Percentiles rank a stretch among this genome's conserved stretches.
These are phyloP conservation scores for Embidobia sp. DNA, from an alignment of 2,888 invertebrate genomes.

Conservation along the genomic window DNA sequence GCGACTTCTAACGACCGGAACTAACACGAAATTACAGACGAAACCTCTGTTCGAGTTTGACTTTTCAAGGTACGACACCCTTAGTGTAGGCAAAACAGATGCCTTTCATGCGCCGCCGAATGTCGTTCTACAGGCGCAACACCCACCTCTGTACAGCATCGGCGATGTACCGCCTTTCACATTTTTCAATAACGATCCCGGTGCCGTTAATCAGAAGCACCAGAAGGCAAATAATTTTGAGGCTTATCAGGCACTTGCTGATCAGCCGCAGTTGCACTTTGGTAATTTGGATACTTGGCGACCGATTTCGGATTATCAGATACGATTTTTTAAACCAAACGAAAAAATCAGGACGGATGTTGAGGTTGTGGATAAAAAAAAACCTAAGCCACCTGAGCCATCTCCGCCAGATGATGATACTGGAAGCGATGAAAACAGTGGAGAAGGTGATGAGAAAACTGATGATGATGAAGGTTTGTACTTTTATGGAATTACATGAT, in stretches of 20 bases:
- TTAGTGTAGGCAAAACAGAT: slow-evolving; percentile 45
- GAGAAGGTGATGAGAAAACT: slow-evolving; percentile 40
- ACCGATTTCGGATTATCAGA: not conserved
- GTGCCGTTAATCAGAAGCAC: slow-evolving; percentile 41
- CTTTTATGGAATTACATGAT: not conserved
- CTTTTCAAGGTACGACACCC: slow-evolving; percentile 60
- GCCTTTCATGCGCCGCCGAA: slow-evolving; percentile 64
- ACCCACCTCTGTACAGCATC: slow-evolving; percentile 67
- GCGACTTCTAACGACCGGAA: slow-evolving; percentile 67
- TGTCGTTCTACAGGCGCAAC: slow-evolving; percentile 66
- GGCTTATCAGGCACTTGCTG: slow-evolving; percentile 73
- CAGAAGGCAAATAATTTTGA: slow-evolving; percentile 45
- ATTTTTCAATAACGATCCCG: slow-evolving; percentile 69
- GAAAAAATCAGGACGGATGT: slow-evolving; percentile 75
- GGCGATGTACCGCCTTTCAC: slow-evolving; percentile 68
- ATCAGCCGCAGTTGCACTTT: slow-evolving; percentile 77
- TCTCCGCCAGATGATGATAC: slow-evolving; percentile 66
- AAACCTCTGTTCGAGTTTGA: slow-evolving; percentile 63
- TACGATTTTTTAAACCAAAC: slow-evolving; percentile 62
- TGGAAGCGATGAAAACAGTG: slow-evolving; percentile 60
- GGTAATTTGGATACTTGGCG: slow-evolving; percentile 42
- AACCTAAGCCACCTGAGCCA: slow-evolving; percentile 68
- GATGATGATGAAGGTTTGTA: slow-evolving; percentile 40
- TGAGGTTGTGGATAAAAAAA: slow-evolving; percentile 75
- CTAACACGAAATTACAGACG: slow-evolving; percentile 63